phyloP scores from a whole-genome alignment of 2,888 invertebrate genomes.

The Brachypalpus laphriformis region DNA sequence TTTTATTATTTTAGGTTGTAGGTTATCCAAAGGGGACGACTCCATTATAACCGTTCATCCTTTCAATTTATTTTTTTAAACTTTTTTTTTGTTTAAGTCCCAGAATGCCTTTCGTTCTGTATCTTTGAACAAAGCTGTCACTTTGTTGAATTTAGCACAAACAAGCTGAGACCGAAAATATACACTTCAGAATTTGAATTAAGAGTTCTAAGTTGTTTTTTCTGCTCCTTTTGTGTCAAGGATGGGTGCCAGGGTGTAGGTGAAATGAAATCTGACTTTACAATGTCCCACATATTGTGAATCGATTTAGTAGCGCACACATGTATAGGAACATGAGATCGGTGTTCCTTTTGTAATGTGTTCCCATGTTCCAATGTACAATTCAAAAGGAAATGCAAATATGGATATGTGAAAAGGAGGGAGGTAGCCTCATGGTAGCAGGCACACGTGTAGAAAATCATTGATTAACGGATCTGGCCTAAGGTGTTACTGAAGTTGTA shows the following conservation, averaged over 20 bases:
- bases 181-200: background rate
- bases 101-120: background rate
- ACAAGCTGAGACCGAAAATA: background rate
- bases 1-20: constrained; percentile 23
- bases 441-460: constrained; percentile 38
- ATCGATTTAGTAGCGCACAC: constrained; percentile 16
- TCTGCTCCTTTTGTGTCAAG: background rate
- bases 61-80: constrained; percentile 12
- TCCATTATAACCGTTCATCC: constrained; percentile 19
- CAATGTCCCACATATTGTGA: constrained; percentile 11
- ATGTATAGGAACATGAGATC: background rate
- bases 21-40: constrained; percentile 2
- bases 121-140: constrained; percentile 31
- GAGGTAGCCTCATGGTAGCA: constrained; percentile 19
- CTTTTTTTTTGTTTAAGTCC: background rate
- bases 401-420: background rate
- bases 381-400: constrained; percentile 45
- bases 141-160: background rate
- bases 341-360: background rate
- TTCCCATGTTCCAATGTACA: background rate
- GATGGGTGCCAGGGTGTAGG: background rate
- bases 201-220: background rate
- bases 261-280: constrained; percentile 15
- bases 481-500: background rate
- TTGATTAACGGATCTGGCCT: constrained; percentile 22